These are phyloP conservation scores for Tetragonisca angustula DNA, from an alignment of 2,888 invertebrate species.

Conservation along the genomic window DNA sequence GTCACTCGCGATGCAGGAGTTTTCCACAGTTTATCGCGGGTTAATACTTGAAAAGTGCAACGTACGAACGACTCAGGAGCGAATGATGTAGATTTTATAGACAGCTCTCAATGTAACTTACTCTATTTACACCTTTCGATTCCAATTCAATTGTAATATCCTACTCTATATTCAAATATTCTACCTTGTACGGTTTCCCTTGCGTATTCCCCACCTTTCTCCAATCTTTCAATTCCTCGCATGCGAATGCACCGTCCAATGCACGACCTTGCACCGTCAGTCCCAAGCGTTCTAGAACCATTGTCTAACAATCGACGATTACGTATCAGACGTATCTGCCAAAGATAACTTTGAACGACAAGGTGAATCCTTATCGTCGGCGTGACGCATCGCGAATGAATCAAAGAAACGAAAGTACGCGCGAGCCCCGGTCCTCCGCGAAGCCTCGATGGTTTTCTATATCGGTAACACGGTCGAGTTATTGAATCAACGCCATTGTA, in stretches of 20 bases:
- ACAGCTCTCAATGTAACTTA: too few relatives aligned
- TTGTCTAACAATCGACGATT: background rate
- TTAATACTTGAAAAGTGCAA: background rate
- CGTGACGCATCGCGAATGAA: background rate
- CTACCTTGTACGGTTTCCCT: too few relatives aligned
- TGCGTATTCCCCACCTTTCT: too few relatives aligned
- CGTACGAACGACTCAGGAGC: too few relatives aligned
- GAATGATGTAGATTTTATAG: too few relatives aligned
- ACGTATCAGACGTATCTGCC: background rate
- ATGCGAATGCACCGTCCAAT: too few relatives aligned
- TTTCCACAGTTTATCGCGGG: background rate
- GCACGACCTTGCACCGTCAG: background rate
- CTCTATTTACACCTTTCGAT: too few relatives aligned
- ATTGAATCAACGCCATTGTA: constrained; percentile 74
- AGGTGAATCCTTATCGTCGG: constrained; percentile 35
- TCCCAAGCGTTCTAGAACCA: background rate
- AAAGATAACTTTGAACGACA: background rate
- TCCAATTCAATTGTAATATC: too few relatives aligned
- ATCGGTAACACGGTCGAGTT: constrained; percentile 75
- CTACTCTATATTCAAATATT: too few relatives aligned
- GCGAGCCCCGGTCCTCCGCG: constrained; percentile 22
- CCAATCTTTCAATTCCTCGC: too few relatives aligned
- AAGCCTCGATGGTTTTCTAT: constrained; percentile 67
- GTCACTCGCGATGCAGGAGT: background rate
- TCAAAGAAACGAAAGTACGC: background rate